Conservation (phyloP, 2,888 invertebrate genomes). For the Perithous albicinctus region DNA sequence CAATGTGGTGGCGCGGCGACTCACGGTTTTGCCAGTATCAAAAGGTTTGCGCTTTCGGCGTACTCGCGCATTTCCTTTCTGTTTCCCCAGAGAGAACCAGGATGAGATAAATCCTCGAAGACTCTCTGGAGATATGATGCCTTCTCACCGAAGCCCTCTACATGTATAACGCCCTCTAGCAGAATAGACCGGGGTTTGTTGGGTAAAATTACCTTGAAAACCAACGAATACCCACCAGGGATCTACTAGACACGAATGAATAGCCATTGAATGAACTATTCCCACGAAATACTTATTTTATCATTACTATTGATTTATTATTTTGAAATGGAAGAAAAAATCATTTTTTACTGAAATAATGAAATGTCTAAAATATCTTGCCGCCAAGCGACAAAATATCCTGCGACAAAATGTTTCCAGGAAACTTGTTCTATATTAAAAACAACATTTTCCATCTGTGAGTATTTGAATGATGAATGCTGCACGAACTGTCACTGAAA, state of each 20-base stretch:
- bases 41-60: constrained; percentile 8
- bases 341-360: no score
- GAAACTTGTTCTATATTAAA: no score
- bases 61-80: constrained; percentile 1
- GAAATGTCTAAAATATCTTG: no score
- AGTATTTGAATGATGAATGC: no score
- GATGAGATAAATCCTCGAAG: constrained; percentile 52
- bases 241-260: background rate
- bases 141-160: background rate
- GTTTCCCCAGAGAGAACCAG: constrained; percentile 24
- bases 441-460: no score
- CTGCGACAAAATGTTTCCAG: no score
- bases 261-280: background rate
- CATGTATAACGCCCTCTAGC: background rate
- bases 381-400: no score
- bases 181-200: background rate
- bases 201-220: background rate
- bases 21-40: background rate
- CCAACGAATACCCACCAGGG: background rate
- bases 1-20: constrained; percentile 27
- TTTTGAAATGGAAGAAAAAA: no score
- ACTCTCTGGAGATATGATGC: constrained; percentile 34
- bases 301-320: no score
- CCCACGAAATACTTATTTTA: background rate
- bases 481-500: no score